Evolutionary conservation across 2,888 invertebrate species (phyloP).

Genomic region (Polydrusus pterygomalis): DNA sequence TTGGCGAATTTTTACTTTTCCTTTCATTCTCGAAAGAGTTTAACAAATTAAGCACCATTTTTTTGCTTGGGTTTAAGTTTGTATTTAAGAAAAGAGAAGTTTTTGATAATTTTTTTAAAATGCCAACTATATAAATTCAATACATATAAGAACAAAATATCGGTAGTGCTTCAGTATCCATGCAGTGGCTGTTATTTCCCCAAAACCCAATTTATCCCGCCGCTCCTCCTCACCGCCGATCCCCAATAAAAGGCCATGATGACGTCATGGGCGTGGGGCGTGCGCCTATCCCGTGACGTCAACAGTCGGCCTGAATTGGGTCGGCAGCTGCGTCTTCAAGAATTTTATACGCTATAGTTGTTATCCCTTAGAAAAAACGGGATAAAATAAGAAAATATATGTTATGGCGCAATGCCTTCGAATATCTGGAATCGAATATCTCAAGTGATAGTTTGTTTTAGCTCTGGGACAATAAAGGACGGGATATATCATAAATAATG

Average conservation of each 20-base stretch:
- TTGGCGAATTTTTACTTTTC: no score
- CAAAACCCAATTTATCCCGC: slow-evolving; percentile 27
- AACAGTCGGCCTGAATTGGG: slow-evolving; percentile 48
- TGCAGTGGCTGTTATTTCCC: slow-evolving; percentile 43
- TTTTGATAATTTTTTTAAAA: no score
- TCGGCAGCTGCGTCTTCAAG: slow-evolving; percentile 43
- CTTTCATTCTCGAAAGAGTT: no score
- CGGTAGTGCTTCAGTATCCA: slow-evolving; percentile 41
- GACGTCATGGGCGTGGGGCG: slow-evolving; percentile 50
- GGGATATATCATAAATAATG: no score
- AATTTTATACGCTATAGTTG: slow-evolving; percentile 33
- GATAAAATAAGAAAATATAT: neutral
- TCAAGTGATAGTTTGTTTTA: neutral
- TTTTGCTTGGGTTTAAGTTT: no score
- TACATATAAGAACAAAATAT: slow-evolving; percentile 34
- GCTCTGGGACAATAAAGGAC: no score
- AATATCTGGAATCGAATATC: neutral
- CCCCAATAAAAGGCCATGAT: slow-evolving; percentile 18
- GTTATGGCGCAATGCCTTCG: neutral
- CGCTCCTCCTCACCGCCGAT: slow-evolving; percentile 15
- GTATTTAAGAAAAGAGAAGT: no score
- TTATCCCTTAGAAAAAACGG: neutral
- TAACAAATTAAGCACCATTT: no score
- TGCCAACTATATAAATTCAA: no score
- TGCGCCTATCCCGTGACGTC: slow-evolving; percentile 53